These are phyloP conservation scores for Phaethon lepturus DNA, from an alignment of 2,113 vertebrate species.

Conservation along the genomic window DNA sequence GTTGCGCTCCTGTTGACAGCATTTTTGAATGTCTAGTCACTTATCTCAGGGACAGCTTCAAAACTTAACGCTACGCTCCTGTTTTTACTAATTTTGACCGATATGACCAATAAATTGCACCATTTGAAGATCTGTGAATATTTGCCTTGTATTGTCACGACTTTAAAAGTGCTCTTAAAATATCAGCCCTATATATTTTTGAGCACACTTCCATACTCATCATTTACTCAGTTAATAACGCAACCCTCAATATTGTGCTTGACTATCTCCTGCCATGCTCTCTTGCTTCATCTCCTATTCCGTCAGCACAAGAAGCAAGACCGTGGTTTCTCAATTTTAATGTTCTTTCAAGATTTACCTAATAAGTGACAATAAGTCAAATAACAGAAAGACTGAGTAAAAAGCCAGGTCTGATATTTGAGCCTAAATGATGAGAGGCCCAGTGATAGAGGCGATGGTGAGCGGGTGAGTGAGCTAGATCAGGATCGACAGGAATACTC, in stretches of 20 bases:
- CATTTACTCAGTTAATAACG: rapidly evolving
- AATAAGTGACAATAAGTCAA: rapidly evolving
- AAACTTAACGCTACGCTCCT: neutral
- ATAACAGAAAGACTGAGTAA: neutral
- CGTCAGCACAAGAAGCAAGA: neutral
- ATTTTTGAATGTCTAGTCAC: neutral
- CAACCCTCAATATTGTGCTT: too few relatives aligned
- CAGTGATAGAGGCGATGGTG: neutral
- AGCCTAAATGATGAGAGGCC: neutral
- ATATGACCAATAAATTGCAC: rapidly evolving
- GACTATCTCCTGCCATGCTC: neutral
- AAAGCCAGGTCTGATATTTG: neutral
- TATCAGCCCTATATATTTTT: neutral
- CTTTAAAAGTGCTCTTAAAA: neutral
- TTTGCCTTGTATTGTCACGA: neutral
- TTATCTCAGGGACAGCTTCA: neutral
- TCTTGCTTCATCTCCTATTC: neutral
- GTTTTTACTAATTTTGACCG: neutral
- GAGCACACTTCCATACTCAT: neutral
- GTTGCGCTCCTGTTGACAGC: neutral
- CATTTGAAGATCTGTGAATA: neutral
- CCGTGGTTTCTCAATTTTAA: neutral
- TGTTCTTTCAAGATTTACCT: neutral
- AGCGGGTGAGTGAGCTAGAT: neutral
- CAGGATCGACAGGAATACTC: neutral